Base-by-base conservation (phyloP, 2,888 invertebrate genomes). In the Dolichopus griseipennis region DNA sequence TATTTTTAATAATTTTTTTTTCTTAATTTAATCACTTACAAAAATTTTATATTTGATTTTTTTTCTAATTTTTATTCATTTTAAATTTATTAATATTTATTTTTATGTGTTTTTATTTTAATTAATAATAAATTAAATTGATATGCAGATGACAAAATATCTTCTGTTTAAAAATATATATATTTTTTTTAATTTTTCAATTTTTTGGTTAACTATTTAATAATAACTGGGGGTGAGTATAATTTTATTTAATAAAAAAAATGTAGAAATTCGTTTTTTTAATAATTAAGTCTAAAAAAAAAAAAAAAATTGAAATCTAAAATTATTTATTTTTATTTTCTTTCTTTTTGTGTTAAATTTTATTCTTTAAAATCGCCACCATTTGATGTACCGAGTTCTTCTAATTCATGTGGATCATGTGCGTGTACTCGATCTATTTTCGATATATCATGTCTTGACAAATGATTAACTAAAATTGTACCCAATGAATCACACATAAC, bases 401-500 rank as follows among this genome's bases (percentile, higher is more conserved):
- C 84, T 65, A 90, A 83, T 78, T 90, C 90, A 74, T 89, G 88
- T 5, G 87, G 85, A 67, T 86, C 80, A n/a, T 52, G 52, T 52
- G 84, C 85, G 43, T 76, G 75, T 41, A 83, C 82, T 73, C 81
- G 66, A n/a, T 81, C 80, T 9, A 80, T 77, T 64, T 78, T 74
- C 68, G 81, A 83, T 69, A 90, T 81, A 76, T 95, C 94, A 15
- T 87, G 86, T 76, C 88, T 87, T 69, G 93, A 93, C 72, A 95
- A 84, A 73, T 92, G 88, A 75, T 92, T 88, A 41, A 98, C 95
- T 67, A 98, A 88, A 69, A 92, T 93, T 64, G 97, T 95, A 63
- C 97, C 97, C 70, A 97, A 83, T 15, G 95, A 92, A 80, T 98
- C 97, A 75, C 97, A 97, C 81, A 96, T 89, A 43, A 98, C 97